phyloP scores from a whole-genome alignment of 2,113 vertebrate species.

The Bujurquina vittata region DNA sequence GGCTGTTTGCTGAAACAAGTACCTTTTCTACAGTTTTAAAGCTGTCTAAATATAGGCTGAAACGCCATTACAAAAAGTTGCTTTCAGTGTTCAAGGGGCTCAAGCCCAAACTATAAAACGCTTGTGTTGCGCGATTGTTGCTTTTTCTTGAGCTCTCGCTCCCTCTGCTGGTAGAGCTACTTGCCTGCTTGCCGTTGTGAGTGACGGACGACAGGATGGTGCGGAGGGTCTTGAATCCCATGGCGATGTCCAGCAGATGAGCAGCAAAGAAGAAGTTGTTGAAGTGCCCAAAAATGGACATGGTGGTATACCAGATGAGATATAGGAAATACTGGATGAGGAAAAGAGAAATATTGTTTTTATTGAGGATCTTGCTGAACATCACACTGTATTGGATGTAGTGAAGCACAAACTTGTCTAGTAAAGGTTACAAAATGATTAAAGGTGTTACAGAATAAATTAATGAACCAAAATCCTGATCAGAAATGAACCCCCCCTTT shows the following conservation, averaged over 20 bases:
- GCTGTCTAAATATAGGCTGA: background rate
- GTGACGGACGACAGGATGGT: conserved; percentile 98
- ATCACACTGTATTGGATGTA: background rate
- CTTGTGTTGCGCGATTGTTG: background rate
- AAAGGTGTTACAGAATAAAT: too few species aligned
- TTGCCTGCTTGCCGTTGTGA: conserved; percentile 97
- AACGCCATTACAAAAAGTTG: background rate
- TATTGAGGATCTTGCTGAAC: background rate
- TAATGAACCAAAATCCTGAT: too few species aligned
- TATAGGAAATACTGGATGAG: conserved; percentile 89
- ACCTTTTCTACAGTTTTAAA: background rate
- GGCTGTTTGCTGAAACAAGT: background rate
- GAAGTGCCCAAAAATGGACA: conserved; percentile 97
- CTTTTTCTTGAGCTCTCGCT: conserved; percentile 18
- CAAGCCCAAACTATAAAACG: background rate
- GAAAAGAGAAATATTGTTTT: background rate
- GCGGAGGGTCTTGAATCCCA: conserved; percentile 95
- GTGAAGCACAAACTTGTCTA: too few species aligned
- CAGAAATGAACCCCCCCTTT: too few species aligned
- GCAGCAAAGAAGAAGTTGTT: conserved; percentile 99
- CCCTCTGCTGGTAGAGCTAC: conserved; percentile 64
- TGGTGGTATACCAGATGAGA: conserved; percentile 95
- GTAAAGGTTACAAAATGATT: too few species aligned
- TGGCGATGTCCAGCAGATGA: conserved; percentile 96
- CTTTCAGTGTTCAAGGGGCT: background rate